Base-by-base conservation (phyloP, 2,888 invertebrate species). In the Ophion obscuratus region DNA sequence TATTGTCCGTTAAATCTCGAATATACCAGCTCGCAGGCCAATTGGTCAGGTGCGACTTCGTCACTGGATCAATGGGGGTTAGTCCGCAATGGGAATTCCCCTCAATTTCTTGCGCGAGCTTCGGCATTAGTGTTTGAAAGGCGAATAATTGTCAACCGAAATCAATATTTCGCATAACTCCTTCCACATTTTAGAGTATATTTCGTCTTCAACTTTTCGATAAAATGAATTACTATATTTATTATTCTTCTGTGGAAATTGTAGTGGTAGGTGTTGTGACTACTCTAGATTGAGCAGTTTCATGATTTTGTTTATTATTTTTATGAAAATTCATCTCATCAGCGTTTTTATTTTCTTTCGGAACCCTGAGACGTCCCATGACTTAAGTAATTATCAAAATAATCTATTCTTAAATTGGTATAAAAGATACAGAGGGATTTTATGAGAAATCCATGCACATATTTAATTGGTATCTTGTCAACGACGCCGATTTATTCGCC, bases 11-110 rank as follows among this genome's bases (percentile, higher is more conserved):
- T 5, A 17, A 61, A 68, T 70, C 67, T 53, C 36, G n/a, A 68
- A 61, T n/a, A 24, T 31, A 44, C 20, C 59, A n/a, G n/a, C 31
- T 24, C 31, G 9, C 11, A 44, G n/a, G 61, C 27, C 70, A 31
- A 77, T 67, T 36, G 66, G 36, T 36, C 36, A 57, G 62, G 59
- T 44, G 36, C 53, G 71, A 14, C 27, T 59, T 73, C 57, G 59
- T 17, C 7, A 31, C 27, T 70, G 53, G 71, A 73, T 73, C 53
- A 73, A 73, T 73, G 71, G 31, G 57, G 71, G 53, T 27, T 47
- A 44, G 14, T 68, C 53, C 14, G 70, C 27, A 17, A 24, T 70
- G 53, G 17, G 53, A 73, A 36, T 73, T 31, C 53, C 9, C 17
- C 27, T 27, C 17, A 53, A 70, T 53, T 53, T 9, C n/a, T 31